phyloP scores from a whole-genome alignment of 1,140 invertebrate species.

The Drosophila sproati region DNA sequence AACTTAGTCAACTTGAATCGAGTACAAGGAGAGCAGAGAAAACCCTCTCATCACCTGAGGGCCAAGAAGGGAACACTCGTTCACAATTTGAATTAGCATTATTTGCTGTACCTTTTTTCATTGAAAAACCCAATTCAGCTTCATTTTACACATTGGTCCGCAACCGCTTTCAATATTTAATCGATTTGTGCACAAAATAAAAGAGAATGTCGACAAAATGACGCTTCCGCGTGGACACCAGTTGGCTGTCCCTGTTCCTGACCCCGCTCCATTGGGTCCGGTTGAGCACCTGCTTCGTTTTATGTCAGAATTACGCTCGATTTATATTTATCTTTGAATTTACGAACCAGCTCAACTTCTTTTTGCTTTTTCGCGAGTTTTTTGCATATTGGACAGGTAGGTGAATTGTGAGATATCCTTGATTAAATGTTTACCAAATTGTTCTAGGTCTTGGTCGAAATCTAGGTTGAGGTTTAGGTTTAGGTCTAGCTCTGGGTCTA shows the following conservation, averaged over 20 bases:
- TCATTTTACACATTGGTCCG: slow-evolving; percentile 25
- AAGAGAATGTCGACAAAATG: slow-evolving; percentile 37
- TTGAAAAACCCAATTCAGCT: background rate
- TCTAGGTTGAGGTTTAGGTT: too few relatives aligned
- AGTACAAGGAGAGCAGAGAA: background rate
- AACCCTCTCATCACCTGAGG: slow-evolving; percentile 8
- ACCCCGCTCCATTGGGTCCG: background rate
- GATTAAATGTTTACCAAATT: too few relatives aligned
- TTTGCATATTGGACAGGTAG: background rate
- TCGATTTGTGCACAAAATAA: slow-evolving; percentile 55
- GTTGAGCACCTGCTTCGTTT: slow-evolving; percentile 65
- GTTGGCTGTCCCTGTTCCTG: slow-evolving; percentile 20
- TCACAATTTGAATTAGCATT: slow-evolving; percentile 6
- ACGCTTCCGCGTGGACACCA: slow-evolving; percentile 39
- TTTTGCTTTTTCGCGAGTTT: background rate
- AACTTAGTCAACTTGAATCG: slow-evolving; percentile 2
- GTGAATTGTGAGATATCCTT: too few relatives aligned
- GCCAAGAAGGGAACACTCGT: background rate
- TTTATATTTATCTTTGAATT: slow-evolving; percentile 81
- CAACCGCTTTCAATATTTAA: slow-evolving; percentile 71
- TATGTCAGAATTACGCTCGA: slow-evolving; percentile 75
- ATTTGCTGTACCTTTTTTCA: slow-evolving; percentile 1
- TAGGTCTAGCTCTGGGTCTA: too few relatives aligned
- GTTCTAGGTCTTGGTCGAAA: too few relatives aligned
- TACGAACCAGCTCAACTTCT: slow-evolving; percentile 61